A percentile compares a stretch with the other conserved stretches of the same genome.
Evolutionary conservation across 2,113 vertebrate species (phyloP).

Genomic region (Takifugu bimaculatus): DNA sequence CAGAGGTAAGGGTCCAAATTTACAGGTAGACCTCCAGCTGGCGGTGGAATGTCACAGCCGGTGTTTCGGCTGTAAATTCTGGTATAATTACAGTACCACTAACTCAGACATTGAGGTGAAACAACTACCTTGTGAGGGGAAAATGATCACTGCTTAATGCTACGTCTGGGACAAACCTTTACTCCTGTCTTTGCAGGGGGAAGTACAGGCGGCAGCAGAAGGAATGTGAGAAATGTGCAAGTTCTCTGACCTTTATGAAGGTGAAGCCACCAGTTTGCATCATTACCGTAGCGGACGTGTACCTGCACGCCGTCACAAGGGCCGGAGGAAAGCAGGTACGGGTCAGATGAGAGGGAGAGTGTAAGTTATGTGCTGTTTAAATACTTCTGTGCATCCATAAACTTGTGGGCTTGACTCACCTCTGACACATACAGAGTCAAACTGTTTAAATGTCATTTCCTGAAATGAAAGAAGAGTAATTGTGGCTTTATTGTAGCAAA

Average conservation of each 20-base stretch:
- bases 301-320: conserved; percentile 46
- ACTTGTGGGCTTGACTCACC: conserved; percentile 16
- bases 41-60: conserved; percentile 72
- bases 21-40: conserved; percentile 73
- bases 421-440: conserved; percentile 7
- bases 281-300: conserved; percentile 49
- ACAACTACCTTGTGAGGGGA: conserved; percentile 62
- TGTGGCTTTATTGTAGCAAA: not conserved
- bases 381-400: conserved; percentile 25
- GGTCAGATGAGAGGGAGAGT: conserved; percentile 46
- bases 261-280: conserved; percentile 58
- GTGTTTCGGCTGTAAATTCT: conserved; percentile 71
- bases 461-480: not conserved
- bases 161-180: conserved; percentile 66
- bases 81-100: conserved; percentile 74
- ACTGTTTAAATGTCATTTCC: not conserved
- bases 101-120: conserved; percentile 62
- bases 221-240: conserved; percentile 64
- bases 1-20: conserved; percentile 61
- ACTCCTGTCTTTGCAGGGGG: conserved; percentile 49
- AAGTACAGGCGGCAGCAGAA: conserved; percentile 38
- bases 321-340: conserved; percentile 34
- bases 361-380: conserved; percentile 15
- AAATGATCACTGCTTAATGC: conserved; percentile 68
- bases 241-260: conserved; percentile 63